Evolutionary conservation across 2,113 vertebrate species (phyloP), one percentile per base, ranked within the genome.

Genomic region (Saguinus midas): DNA sequence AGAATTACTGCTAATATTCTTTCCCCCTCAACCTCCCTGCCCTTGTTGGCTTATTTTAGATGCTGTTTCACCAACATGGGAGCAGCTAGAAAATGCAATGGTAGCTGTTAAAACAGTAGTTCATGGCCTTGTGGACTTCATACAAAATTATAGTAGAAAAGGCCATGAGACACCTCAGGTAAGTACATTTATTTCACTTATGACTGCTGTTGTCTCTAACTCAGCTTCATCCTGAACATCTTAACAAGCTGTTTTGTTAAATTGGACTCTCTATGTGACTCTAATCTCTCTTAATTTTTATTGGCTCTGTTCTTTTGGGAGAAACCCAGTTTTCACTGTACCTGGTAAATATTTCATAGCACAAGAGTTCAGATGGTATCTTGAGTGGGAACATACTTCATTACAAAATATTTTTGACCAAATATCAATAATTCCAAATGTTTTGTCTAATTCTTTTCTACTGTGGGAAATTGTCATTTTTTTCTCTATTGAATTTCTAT

Each of bases 111-210:
- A 99, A 98, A 98, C 99, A 81, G 99, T 99, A 82, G 99, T 99
- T 92, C 99, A 99, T 14, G 99, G 99, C 27, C 99, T 99, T 73
- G 99, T 99, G 97, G 99, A 99, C 96, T 99, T 99, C 98, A 99
- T 99, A 97, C 99, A 99, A 97, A 99, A 99, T 98, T 99, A 99
- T 93, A 99, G 99, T 97, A 99, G 99, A 97, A 99, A 99, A 99
- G 99, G 99, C 97, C 99, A 99, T 55, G 99, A 99, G 95, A 98
- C 99, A 96, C 99, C 99, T 91, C 99, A 99, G 99, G 99, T 99
- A 98, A 97, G 73, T 91, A 8, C 11, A 50, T 79, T 90, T 79
- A 57, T 81, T 96, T 8, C 37, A 85, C 7, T 95, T 91, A 16
- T 87, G 17, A 72, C 14, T 92, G 20, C n/a, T 90, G 1, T 91